These are phyloP conservation scores for Peromyscus eremicus DNA, from an alignment of 2,797 vertebrate genomes.

Conservation along the genomic window DNA sequence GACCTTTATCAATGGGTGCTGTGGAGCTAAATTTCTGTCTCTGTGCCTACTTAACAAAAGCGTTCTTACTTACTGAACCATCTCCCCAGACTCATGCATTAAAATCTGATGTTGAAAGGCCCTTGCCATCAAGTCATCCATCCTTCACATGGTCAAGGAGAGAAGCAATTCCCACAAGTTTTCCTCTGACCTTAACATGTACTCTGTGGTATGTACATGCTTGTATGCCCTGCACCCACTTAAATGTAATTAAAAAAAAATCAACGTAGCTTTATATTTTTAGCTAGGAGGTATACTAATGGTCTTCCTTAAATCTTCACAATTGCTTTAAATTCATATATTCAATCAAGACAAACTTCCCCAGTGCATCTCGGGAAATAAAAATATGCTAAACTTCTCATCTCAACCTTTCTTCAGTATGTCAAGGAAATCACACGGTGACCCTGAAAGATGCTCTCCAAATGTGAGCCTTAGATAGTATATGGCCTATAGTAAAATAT, in stretches of 20 bases:
- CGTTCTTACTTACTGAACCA: background rate
- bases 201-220: background rate
- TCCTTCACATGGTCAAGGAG: background rate
- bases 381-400: constrained; percentile 5
- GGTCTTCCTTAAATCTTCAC: constrained; percentile 42
- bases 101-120: background rate
- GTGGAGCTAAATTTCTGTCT: background rate
- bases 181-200: background rate
- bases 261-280: constrained; percentile 25
- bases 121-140: background rate
- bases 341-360: constrained; percentile 37
- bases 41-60: background rate
- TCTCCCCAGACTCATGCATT: background rate
- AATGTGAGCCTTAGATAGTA: background rate
- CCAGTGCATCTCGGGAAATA: background rate
- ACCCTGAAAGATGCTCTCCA: constrained; percentile 20
- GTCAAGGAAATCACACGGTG: background rate
- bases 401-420: background rate
- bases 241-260: background rate
- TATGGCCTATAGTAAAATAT: constrained; percentile 7
- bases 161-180: background rate
- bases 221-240: background rate
- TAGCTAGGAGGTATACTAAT: constrained; percentile 48
- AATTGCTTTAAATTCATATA: constrained; percentile 36
- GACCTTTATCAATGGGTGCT: background rate